Evolutionary conservation across 1,140 invertebrate genomes (phyloP), one percentile per base, ranked within the genome.

Genomic region (Eciton burchellii): DNA sequence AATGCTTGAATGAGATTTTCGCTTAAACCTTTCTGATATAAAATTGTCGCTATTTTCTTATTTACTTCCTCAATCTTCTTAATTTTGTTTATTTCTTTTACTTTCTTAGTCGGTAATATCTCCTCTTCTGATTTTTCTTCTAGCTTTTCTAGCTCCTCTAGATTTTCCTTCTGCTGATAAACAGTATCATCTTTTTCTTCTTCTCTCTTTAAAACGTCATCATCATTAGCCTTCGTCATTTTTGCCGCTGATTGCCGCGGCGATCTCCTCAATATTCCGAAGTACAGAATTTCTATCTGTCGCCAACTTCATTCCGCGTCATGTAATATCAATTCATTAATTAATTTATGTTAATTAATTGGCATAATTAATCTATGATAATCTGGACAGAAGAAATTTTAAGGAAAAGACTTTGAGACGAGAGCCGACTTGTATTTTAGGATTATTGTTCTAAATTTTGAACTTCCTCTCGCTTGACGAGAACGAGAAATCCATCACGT

Each of bases 21-120:
- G 19, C 72, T 85, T 1, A 86, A n/a, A 11, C 11, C 60, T 87
- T 82, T 90, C 9, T 70, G 43, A 5, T 56, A 52, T 8, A 89
- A 65, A 45, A 87, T 73, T 19, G 60, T 45, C 2, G 1, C 57
- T 5, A 89, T 71, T 29, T 74, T 24, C 43, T n/a, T 29, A 49
- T 84, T 35, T 2, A 8, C 26, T 63, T 79, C 43, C 3, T 66
- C 35, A 5, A 54, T 9, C 3, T 11, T 14, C n/a, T n/a, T 12
- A 14, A 11, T 5, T 24, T 16, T 41, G 3, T 49, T n/a, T 52
- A 3, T 5, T 26, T 59, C 8, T 47, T 62, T 29, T 11, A 26
- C 35, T 9, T 54, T 1, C 6, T 77, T 14, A 68, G 26, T 77
- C 16, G 16, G 6, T 68, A 14, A 16, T 43, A 68, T 16, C 2